These are phyloP conservation scores for Xiphorhynchus erythropygius DNA, from an alignment of 2,797 vertebrate species.

Conservation along the genomic window DNA sequence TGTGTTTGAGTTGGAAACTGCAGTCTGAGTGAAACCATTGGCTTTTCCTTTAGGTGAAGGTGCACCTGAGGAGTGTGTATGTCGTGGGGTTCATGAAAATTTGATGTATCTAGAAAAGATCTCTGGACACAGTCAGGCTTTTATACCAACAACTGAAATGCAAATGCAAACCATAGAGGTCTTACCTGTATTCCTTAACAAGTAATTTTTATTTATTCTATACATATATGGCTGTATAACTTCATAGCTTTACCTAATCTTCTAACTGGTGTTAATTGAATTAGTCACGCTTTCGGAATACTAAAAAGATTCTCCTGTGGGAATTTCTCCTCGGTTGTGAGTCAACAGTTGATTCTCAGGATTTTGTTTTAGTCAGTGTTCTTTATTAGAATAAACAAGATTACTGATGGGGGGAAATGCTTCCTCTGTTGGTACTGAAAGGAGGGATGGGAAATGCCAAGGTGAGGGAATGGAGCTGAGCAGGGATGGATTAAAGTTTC, in stretches of 20 bases:
- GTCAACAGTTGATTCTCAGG: background rate
- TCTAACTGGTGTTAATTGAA: conserved; percentile 46
- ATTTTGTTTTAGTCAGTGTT: conserved; percentile 12
- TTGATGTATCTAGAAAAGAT: background rate
- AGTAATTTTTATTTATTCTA: background rate
- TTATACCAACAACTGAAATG: background rate
- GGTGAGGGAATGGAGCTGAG: background rate
- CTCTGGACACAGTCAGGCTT: background rate
- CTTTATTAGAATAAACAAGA: conserved; percentile 41
- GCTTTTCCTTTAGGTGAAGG: background rate
- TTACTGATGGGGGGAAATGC: background rate
- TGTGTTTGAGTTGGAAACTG: background rate
- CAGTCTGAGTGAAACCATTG: background rate
- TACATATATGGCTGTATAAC: background rate
- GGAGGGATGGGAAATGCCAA: background rate
- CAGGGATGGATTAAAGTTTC: background rate
- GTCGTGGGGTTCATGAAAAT: background rate
- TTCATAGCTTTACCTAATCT: background rate
- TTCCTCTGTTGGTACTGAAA: background rate
- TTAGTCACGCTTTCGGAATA: background rate
- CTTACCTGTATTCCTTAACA: background rate
- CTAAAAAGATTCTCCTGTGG: background rate
- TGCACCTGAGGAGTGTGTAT: background rate
- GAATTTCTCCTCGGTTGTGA: conserved; percentile 20
- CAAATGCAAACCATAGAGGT: background rate